These are phyloP conservation scores for Autographa gamma DNA, from an alignment of 2,888 invertebrate genomes.

Conservation along the genomic window DNA sequence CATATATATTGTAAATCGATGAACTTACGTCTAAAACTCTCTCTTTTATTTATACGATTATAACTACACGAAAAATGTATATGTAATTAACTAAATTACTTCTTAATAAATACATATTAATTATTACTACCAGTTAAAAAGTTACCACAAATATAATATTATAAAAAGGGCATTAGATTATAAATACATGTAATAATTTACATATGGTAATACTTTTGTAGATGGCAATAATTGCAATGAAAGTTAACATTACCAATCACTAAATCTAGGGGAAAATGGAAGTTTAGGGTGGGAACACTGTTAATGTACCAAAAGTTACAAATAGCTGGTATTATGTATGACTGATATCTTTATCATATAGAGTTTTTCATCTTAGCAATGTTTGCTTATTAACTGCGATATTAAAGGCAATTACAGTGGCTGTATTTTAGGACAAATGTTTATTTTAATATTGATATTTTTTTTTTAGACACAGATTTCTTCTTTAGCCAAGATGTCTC, in stretches of 20 bases:
- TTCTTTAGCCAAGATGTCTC: too few relatives aligned
- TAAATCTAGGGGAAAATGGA: conserved; percentile 16
- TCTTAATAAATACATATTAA: neutral
- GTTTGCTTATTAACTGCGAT: too few relatives aligned
- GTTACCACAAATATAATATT: conserved; percentile 34
- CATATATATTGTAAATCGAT: conserved; percentile 11
- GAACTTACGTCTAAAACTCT: conserved; percentile 34
- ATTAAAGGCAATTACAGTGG: too few relatives aligned
- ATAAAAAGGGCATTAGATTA: conserved; percentile 40
- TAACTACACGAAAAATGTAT: conserved; percentile 24
- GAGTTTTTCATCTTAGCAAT: too few relatives aligned
- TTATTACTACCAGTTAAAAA: neutral
- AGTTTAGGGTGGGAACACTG: conserved; percentile 5
- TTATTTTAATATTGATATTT: too few relatives aligned
- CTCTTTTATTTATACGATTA: conserved; percentile 35
- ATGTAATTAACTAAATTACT: conserved; percentile 27
- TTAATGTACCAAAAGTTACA: neutral
- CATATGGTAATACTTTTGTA: conserved; percentile 25
- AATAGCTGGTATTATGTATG: neutral
- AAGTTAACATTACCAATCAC: conserved; percentile 5
- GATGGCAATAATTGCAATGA: conserved; percentile 15
- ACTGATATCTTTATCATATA: too few relatives aligned
- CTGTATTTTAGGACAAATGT: too few relatives aligned
- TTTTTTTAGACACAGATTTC: too few relatives aligned
- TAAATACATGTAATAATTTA: conserved; percentile 34